phyloP scores from a whole-genome alignment of 2,888 invertebrate species.

The Oscheius myriophilus region DNA sequence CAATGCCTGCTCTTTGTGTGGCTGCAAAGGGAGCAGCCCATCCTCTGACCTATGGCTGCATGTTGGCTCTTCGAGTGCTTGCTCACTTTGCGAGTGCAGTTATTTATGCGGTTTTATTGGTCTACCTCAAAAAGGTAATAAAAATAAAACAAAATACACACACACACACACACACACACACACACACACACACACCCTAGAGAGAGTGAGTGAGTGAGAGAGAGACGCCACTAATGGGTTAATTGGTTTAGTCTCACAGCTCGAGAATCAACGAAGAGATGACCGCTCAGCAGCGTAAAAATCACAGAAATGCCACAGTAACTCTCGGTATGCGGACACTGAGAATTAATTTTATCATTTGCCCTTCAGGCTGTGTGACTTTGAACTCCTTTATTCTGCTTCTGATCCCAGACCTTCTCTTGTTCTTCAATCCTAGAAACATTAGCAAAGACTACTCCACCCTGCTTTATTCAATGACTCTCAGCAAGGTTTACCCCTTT shows the following conservation, averaged over 20 bases:
- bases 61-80: conserved; percentile 41
- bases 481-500: conserved; percentile 39
- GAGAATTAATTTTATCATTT: not conserved
- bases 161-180: too few relatives aligned
- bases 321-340: conserved; percentile 32
- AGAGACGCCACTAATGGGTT: too few relatives aligned
- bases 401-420: conserved; percentile 41
- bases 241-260: conserved; percentile 1
- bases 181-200: too few relatives aligned
- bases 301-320: conserved; percentile 44
- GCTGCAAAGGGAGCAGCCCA: conserved; percentile 50
- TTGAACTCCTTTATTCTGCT: conserved; percentile 43
- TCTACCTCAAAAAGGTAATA: conserved; percentile 32
- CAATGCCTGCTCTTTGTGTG: conserved; percentile 35
- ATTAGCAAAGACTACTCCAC: conserved; percentile 45
- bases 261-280: not conserved
- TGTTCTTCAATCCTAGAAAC: conserved; percentile 42
- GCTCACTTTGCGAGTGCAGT: conserved; percentile 42
- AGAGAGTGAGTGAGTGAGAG: too few relatives aligned
- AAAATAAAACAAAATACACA: too few relatives aligned
- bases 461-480: conserved; percentile 45
- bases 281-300: conserved; percentile 33
- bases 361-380: conserved; percentile 20
- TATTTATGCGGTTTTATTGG: conserved; percentile 39
- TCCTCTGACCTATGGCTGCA: conserved; percentile 40